phyloP scores from a whole-genome alignment of 2,113 vertebrate species.

The Corythornis vintsioides region DNA sequence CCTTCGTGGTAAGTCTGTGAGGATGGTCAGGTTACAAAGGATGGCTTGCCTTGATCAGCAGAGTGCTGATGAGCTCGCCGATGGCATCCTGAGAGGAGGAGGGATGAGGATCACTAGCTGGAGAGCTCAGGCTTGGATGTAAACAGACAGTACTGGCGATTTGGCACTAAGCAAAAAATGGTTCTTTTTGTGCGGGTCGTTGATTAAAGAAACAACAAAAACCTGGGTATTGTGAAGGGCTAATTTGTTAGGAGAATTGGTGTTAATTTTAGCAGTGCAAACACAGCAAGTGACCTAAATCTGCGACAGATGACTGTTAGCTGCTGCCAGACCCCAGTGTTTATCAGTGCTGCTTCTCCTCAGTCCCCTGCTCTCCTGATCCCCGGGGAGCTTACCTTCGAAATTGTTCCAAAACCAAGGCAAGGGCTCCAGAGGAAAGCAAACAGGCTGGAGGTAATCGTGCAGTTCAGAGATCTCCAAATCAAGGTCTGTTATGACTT shows the following conservation, averaged over 20 bases:
- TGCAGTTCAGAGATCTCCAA: constrained; percentile 31
- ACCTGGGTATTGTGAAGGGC: neutral
- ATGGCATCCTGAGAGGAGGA: constrained; percentile 12
- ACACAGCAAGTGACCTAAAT: neutral
- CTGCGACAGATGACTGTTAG: neutral
- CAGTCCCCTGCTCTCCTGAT: neutral
- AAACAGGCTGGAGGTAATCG: constrained; percentile 20
- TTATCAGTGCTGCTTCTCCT: neutral
- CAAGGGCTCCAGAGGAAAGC: constrained; percentile 29
- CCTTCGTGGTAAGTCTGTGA: constrained; percentile 63
- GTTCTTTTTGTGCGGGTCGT: neutral
- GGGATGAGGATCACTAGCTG: neutral
- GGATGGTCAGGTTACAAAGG: constrained; percentile 38
- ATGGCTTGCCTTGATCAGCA: constrained; percentile 7
- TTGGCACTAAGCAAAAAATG: neutral
- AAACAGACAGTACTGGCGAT: neutral
- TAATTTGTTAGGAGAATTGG: neutral
- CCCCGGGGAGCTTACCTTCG: neutral
- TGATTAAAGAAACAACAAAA: neutral
- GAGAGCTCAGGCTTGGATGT: neutral
- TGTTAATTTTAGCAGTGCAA: neutral
- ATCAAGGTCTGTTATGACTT: constrained; percentile 39
- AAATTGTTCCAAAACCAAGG: constrained; percentile 3
- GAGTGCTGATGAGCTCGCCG: neutral
- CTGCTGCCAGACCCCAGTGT: neutral